A percentile compares a stretch with the other conserved stretches of the same genome.
Evolutionary conservation across 2,113 vertebrate genomes (phyloP).

Genomic region (Ancistrus triradiatus): DNA sequence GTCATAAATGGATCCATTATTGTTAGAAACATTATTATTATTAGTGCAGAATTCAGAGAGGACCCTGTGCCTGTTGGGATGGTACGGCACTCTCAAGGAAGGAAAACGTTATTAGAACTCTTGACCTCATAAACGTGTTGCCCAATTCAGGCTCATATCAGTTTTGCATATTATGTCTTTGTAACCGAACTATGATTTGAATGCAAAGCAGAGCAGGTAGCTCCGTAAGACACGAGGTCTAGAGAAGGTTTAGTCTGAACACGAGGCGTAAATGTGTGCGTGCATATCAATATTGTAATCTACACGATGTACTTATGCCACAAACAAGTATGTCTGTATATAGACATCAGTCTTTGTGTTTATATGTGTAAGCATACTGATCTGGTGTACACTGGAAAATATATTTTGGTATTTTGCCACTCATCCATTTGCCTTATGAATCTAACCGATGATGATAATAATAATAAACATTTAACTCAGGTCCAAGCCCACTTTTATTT

Average conservation of each 20-base stretch:
- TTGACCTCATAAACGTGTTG: too few relatives aligned
- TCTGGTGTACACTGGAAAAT: constrained; percentile 76
- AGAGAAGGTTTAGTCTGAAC: neutral
- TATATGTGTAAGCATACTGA: constrained; percentile 66
- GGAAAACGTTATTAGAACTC: too few relatives aligned
- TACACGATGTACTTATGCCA: constrained; percentile 13
- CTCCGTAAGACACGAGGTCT: too few relatives aligned
- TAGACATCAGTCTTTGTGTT: constrained; percentile 52
- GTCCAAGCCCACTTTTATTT: too few relatives aligned
- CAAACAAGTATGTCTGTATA: constrained; percentile 59
- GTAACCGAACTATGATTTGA: neutral
- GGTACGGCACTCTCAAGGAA: too few relatives aligned
- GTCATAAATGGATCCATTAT: neutral
- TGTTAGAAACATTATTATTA: too few relatives aligned
- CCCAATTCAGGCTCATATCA: too few relatives aligned
- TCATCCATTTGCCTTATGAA: constrained; percentile 59
- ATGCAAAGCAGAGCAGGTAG: neutral
- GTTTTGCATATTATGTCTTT: too few relatives aligned
- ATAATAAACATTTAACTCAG: constrained; percentile 75
- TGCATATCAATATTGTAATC: constrained; percentile 22
- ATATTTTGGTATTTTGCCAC: constrained; percentile 48
- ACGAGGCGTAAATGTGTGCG: neutral
- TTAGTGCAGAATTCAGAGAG: neutral
- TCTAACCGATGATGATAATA: constrained; percentile 64
- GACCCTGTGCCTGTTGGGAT: too few relatives aligned